Base-by-base conservation (phyloP, 2,797 vertebrate genomes). In the Sebastes melanostomus region DNA sequence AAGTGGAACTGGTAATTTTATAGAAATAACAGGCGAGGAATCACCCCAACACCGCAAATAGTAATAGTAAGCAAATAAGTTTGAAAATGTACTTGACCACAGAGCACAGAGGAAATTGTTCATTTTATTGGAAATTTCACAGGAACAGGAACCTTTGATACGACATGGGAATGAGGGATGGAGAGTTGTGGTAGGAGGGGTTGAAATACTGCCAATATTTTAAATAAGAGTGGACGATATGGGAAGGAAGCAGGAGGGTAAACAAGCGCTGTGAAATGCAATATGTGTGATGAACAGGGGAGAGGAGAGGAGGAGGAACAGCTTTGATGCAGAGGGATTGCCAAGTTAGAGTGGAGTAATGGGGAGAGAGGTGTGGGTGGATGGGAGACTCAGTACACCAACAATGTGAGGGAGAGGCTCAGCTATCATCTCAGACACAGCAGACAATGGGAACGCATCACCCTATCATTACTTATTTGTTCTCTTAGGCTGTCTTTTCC, bases 391-490 rank as follows among this genome's bases (percentile, higher is more conserved):
- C 83, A 81, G 74, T 80, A 52, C 63, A 76, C 46, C 80, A 86
- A 67, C 85, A 80, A 62, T 85, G 82, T 78, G 61, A 91, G 72
- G 69, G 83, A 89, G 84, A 87, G 67, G 74, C 86, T 91, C 27
- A 72, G 85, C 81, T 81, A 89, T 93, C 91, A 90, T 86, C 88
- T 91, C 83, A 90, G 87, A 86, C 86, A 78, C 89, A 87, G 67
- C 75, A 86, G 71, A 92, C 88, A 93, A 89, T 85, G 77, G 81
- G 58, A 90, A 74, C 25, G 9, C 83, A 77, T 85, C 78, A 70
- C 82, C 86, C 88, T 88, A 86, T 93, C 88, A 93, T 92, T 89
- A 90, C 75, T 87, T 88, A 69, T 91, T 87, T 90, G 87, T 91
- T 88, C 79, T 83, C 63, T 68, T 55, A 24, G 66, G 55, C 58